Conservation (phyloP, 2,888 invertebrate species). For the Craniophora ligustri region DNA sequence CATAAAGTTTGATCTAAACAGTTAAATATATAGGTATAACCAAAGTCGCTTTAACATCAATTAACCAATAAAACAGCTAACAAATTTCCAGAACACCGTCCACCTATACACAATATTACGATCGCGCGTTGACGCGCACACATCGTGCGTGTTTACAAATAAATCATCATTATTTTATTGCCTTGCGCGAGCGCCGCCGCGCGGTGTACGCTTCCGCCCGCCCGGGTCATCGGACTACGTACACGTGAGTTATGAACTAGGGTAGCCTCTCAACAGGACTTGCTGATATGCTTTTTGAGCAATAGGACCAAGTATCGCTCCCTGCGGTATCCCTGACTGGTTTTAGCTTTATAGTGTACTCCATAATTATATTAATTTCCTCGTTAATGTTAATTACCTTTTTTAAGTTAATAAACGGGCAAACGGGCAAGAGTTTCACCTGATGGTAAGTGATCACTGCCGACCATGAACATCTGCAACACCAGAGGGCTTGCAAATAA, state of each 20-base stretch:
- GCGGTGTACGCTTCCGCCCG: conserved; percentile 60
- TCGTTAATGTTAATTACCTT: too few relatives aligned
- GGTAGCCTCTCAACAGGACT: conserved; percentile 41
- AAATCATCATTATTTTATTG: conserved; percentile 86
- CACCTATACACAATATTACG: conserved; percentile 70
- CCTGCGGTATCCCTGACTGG: conserved; percentile 17
- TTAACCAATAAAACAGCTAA: background rate
- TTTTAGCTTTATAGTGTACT: too few relatives aligned
- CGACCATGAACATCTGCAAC: too few relatives aligned
- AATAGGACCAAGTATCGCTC: background rate
- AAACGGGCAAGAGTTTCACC: too few relatives aligned
- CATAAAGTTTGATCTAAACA: too few relatives aligned
- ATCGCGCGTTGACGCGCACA: conserved; percentile 75
- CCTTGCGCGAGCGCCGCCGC: conserved; percentile 64
- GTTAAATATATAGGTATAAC: too few relatives aligned
- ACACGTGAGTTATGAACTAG: conserved; percentile 56
- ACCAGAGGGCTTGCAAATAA: too few relatives aligned
- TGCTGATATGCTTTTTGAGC: conserved; percentile 15
- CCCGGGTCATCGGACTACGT: conserved; percentile 55
- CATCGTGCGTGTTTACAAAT: conserved; percentile 84
- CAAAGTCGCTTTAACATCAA: conserved; percentile 12
- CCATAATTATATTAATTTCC: too few relatives aligned
- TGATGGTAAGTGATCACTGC: too few relatives aligned
- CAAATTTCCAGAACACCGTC: conserved; percentile 35
- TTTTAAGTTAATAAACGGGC: too few relatives aligned